Evolutionary conservation across 2,113 vertebrate genomes (phyloP), one percentile per base, ranked within the genome.

Genomic region (Bubalus kerabau): DNA sequence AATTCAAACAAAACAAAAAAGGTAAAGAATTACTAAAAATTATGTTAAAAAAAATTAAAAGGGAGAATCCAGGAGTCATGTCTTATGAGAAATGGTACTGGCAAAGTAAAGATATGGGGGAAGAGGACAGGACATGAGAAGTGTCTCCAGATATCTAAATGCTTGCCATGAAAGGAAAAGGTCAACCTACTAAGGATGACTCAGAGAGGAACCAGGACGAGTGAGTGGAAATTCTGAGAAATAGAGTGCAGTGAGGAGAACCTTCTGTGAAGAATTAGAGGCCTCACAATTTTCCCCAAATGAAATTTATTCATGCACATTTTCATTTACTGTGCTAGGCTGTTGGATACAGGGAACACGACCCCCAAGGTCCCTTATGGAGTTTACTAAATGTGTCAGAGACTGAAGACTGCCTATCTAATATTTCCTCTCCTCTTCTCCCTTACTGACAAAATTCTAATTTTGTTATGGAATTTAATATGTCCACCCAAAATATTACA

Each of bases 201-300:
- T 89, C 84, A 94, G 87, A 92, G 67, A 6, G 21, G 26, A 76
- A 64, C 1, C 62, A 88, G 8, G 43, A 80, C 6, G 10, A 59
- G 30, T 90, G 92, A 71, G 48, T 46, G 56, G 60, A 89, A 95
- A 86, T 95, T 91, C 76, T 90, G 57, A 87, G 64, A 94, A 91
- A 82, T 17, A 95, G 60, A 82, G 54, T 23, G 2, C 32, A 84
- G 83, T 64, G 74, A 86, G 46, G 26, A 78, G 46, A 93, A 52
- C 3, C 6, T 24, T 91, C 57, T 1, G 4, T n/a, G 32, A 59
- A n/a, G 28, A 62, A 78, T 83, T 32, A 90, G 90, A 95, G 21
- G 71, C 26, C 3, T 62, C 4, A 12, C 7, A 19, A 46, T 54
- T 90, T 95, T 82, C 32, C 80, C 71, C n/a, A 89, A 86, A 64